Evolutionary conservation across 2,797 vertebrate genomes (phyloP).

Genomic region (Monodelphis domestica): DNA sequence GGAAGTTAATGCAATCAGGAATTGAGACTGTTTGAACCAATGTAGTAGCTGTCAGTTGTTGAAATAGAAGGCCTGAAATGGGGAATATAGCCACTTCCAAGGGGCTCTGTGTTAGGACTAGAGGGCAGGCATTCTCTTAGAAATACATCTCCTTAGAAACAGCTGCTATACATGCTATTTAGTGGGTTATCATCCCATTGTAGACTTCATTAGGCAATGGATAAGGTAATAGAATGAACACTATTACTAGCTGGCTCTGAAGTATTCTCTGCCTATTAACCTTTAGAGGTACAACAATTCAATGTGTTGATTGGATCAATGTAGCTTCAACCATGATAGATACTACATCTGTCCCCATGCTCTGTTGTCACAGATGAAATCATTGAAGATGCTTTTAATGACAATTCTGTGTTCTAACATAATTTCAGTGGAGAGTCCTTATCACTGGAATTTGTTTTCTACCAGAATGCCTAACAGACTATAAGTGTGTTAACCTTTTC

Average conservation of each 20-base stretch:
- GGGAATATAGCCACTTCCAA: background rate
- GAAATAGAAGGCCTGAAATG: background rate
- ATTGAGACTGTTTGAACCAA: background rate
- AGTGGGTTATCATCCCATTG: background rate
- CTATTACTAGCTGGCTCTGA: background rate
- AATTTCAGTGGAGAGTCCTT: slow-evolving; percentile 6
- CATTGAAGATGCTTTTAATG: background rate
- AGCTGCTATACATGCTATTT: background rate
- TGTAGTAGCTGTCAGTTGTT: background rate
- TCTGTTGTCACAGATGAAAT: background rate
- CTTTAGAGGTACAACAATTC: background rate
- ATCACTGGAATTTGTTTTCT: slow-evolving; percentile 12
- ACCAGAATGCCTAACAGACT: background rate
- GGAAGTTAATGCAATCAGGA: background rate
- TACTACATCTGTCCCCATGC: background rate
- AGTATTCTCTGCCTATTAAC: background rate
- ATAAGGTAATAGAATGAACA: background rate
- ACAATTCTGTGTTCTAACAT: background rate
- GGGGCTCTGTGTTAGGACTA: background rate
- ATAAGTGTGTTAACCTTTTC: background rate
- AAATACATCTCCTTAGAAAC: background rate
- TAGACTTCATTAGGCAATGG: background rate
- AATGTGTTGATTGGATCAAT: background rate
- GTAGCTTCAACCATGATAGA: background rate
- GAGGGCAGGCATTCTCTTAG: background rate